phyloP scores from a whole-genome alignment of 2,888 invertebrate species.

The Apoda limacodes region DNA sequence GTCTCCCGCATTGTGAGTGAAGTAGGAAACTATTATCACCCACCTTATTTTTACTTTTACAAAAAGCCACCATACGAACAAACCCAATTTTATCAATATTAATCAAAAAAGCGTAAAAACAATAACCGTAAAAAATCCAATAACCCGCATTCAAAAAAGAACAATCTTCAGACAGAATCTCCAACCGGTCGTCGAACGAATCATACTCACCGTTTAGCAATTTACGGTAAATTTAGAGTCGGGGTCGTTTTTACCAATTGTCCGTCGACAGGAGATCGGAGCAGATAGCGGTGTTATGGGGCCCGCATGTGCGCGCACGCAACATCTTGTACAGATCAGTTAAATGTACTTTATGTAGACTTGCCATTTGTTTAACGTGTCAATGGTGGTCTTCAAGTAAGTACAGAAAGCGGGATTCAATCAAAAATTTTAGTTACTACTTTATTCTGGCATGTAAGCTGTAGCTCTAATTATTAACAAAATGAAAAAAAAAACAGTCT shows the following conservation, averaged over 20 bases:
- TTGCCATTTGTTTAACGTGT: background rate
- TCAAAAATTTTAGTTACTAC: too few relatives aligned
- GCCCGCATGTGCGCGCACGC: conserved; percentile 64
- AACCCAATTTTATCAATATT: conserved; percentile 23
- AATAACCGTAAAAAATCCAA: conserved; percentile 35
- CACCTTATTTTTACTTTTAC: too few relatives aligned
- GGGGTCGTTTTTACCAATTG: conserved; percentile 62
- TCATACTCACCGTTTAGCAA: conserved; percentile 59
- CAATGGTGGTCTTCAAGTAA: background rate
- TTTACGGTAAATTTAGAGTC: conserved; percentile 54
- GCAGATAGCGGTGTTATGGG: conserved; percentile 39
- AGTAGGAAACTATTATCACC: too few relatives aligned
- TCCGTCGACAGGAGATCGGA: conserved; percentile 43
- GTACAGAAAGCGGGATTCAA: too few relatives aligned
- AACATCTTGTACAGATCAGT: conserved; percentile 34
- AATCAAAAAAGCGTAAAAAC: conserved; percentile 31
- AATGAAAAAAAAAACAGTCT: too few relatives aligned
- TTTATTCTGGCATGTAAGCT: too few relatives aligned
- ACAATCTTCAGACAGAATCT: conserved; percentile 57
- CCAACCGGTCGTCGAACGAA: conserved; percentile 35
- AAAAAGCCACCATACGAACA: too few relatives aligned
- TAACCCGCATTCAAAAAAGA: conserved; percentile 55
- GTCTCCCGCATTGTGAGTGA: too few relatives aligned
- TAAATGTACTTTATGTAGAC: background rate
- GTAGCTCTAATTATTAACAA: too few relatives aligned